Percentiles rank a stretch among this genome's conserved stretches.
Evolutionary conservation across 1,140 invertebrate genomes (phyloP).

Genomic region (Drosophila pandora): DNA sequence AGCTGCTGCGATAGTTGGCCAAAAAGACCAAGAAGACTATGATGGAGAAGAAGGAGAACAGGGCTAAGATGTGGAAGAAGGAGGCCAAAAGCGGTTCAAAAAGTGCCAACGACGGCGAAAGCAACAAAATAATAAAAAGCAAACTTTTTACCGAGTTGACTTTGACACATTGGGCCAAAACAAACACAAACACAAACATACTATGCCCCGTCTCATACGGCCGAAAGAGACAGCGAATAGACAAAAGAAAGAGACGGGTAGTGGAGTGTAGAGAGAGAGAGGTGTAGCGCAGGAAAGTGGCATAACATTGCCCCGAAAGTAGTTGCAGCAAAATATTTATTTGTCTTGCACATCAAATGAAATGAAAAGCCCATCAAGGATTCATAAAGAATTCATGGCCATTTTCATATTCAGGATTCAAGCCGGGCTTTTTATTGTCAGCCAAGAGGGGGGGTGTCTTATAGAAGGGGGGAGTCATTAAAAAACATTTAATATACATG

Average conservation of each 20-base stretch:
- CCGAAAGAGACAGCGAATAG: neutral
- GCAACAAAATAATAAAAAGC: slow-evolving; percentile 78
- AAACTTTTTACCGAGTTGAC: slow-evolving; percentile 76
- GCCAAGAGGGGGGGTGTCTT: neutral
- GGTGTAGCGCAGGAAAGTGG: slow-evolving; percentile 61
- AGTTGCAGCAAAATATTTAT: slow-evolving; percentile 54
- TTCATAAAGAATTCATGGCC: neutral
- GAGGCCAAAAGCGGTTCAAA: slow-evolving; percentile 42
- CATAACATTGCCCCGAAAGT: slow-evolving; percentile 47
- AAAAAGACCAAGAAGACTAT: slow-evolving; percentile 5
- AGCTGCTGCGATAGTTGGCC: slow-evolving; percentile 13
- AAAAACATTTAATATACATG: slow-evolving; percentile 1
- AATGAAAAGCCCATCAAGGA: slow-evolving; percentile 14
- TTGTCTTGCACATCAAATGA: slow-evolving; percentile 36
- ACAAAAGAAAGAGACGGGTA: slow-evolving; percentile 13
- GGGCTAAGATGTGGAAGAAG: neutral
- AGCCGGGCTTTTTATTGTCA: neutral
- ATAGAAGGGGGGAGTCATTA: slow-evolving; percentile 1
- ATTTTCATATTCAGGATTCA: slow-evolving; percentile 1
- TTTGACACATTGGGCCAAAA: slow-evolving; percentile 79
- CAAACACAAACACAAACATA: slow-evolving; percentile 37
- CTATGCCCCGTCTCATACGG: too few relatives aligned
- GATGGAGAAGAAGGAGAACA: neutral
- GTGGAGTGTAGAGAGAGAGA: slow-evolving; percentile 15
- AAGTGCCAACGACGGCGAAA: slow-evolving; percentile 60